These are phyloP conservation scores for Luscinia luscinia DNA, from an alignment of 2,797 vertebrate species.

Conservation along the genomic window DNA sequence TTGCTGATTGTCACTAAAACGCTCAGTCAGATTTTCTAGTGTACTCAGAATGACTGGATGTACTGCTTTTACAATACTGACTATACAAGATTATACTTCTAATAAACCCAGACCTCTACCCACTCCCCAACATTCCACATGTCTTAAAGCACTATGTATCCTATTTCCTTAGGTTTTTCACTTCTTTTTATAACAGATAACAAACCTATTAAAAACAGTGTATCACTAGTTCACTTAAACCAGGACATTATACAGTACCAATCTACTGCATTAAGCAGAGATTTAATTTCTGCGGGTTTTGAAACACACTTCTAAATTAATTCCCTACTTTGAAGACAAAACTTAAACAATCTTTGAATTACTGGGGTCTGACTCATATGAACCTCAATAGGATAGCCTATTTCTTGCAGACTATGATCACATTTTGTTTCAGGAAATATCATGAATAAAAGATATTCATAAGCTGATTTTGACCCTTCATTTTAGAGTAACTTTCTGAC, in stretches of 20 bases:
- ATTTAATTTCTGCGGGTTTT: neutral
- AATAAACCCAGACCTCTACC: neutral
- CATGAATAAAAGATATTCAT: neutral
- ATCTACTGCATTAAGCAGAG: neutral
- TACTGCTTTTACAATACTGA: neutral
- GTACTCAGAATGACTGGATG: neutral
- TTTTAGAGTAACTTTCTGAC: neutral
- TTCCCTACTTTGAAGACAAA: neutral
- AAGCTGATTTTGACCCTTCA: neutral
- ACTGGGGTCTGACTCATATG: neutral
- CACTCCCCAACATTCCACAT: accelerated
- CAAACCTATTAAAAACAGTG: neutral
- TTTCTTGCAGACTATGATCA: neutral
- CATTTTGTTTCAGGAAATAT: neutral
- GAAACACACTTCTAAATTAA: neutral
- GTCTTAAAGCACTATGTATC: neutral
- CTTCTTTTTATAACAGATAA: neutral
- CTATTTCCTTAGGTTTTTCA: neutral
- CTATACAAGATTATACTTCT: neutral
- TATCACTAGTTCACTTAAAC: neutral
- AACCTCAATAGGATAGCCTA: accelerated
- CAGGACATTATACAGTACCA: neutral
- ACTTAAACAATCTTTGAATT: neutral
- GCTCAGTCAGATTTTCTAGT: neutral
- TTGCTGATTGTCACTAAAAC: neutral